Evolutionary conservation across 2,113 vertebrate genomes (phyloP).

Genomic region (Dasyprocta punctata): DNA sequence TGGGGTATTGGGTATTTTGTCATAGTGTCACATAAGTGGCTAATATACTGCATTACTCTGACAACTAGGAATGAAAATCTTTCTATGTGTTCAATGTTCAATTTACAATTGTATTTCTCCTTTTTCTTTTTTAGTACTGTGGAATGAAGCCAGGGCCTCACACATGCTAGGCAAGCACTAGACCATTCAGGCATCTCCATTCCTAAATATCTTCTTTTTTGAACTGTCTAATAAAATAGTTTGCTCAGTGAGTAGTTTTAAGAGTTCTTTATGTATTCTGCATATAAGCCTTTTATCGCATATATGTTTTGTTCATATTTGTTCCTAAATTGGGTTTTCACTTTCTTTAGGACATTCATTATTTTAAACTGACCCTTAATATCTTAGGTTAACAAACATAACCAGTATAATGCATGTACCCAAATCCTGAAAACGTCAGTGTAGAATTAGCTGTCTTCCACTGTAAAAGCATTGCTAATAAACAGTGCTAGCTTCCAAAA

Average conservation of each 20-base stretch:
- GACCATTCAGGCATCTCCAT: background rate
- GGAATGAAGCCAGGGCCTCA: background rate
- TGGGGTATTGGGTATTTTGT: background rate
- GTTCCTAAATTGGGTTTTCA: background rate
- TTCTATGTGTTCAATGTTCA: background rate
- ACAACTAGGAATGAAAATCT: background rate
- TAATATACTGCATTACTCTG: background rate
- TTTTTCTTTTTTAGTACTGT: background rate
- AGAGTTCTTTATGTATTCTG: background rate
- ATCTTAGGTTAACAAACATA: background rate
- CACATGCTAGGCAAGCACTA: background rate
- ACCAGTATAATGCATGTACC: background rate
- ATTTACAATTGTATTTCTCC: background rate
- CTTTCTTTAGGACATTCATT: background rate
- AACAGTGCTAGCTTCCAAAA: background rate
- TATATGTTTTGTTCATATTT: background rate
- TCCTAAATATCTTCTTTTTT: background rate
- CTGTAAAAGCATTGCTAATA: background rate
- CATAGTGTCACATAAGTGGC: background rate
- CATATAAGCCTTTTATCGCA: background rate
- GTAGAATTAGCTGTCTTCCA: background rate
- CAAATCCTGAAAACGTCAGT: background rate
- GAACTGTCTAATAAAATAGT: background rate
- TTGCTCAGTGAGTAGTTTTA: background rate
- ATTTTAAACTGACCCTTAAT: background rate